Base-by-base conservation (phyloP, 2,888 invertebrate species). In the Conchocele bisecta region DNA sequence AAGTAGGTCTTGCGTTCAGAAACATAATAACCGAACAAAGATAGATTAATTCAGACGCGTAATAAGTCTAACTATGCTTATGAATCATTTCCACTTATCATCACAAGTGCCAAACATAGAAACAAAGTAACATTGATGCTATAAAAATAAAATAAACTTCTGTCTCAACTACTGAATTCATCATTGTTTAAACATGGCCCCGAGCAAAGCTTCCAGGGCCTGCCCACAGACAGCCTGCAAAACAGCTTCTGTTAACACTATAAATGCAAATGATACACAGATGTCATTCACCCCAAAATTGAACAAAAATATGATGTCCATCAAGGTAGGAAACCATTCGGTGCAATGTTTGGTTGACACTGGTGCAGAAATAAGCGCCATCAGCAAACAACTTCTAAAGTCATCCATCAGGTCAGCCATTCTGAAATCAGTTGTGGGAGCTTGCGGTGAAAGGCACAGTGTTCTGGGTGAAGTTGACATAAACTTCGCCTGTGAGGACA, bases 151-250 rank as follows among this genome's bases (percentile, higher is more conserved):
- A n/a, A n/a, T n/a, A n/a, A n/a, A n/a, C n/a, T n/a, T n/a, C n/a
- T n/a, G n/a, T n/a, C n/a, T n/a, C n/a, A n/a, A n/a, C n/a, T n/a
- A n/a, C n/a, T n/a, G n/a, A n/a, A n/a, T n/a, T n/a, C n/a, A n/a
- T n/a, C n/a, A n/a, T n/a, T n/a, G n/a, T n/a, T n/a, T n/a, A n/a
- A n/a, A n/a, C n/a, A n/a, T n/a, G n/a, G n/a, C n/a, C n/a, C n/a
- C n/a, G n/a, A n/a, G n/a, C n/a, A n/a, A n/a, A n/a, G n/a, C n/a
- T n/a, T n/a, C n/a, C n/a, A n/a, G n/a, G n/a, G n/a, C n/a, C n/a
- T 46, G 46, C 46, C 28, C 46, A 46, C 24, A 46, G 46, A 7
- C 24, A 46, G 17, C 46, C 24, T 46, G 46, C 15, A 46, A 46
- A 22, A 35, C 11, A 35, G n/a, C 11, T 35, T 26, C 24, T 46